phyloP scores from a whole-genome alignment of 2,888 invertebrate species.

The Yponomeuta cagnagella region DNA sequence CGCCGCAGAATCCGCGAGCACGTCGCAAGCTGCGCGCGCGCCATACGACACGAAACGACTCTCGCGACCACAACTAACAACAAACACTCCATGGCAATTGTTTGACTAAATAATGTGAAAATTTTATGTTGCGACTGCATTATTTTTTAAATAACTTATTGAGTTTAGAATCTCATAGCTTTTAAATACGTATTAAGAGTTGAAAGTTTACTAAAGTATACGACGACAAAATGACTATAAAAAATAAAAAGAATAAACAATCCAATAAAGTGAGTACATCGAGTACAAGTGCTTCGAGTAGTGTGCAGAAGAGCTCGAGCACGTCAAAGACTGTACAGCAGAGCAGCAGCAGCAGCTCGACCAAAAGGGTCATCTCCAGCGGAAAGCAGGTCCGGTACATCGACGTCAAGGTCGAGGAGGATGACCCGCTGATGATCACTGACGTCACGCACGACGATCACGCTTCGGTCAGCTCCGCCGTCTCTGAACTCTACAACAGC shows the following conservation, averaged over 20 bases:
- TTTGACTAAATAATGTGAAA: slow-evolving; percentile 59
- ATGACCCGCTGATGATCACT: slow-evolving; percentile 72
- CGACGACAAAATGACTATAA: slow-evolving; percentile 68
- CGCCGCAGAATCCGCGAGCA: slow-evolving; percentile 59
- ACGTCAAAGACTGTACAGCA: slow-evolving; percentile 59
- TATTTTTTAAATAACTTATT: slow-evolving; percentile 42
- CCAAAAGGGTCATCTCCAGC: slow-evolving; percentile 61
- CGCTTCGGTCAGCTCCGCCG: slow-evolving; percentile 61
- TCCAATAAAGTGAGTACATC: slow-evolving; percentile 57
- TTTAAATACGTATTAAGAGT: neutral
- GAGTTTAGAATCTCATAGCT: slow-evolving; percentile 24
- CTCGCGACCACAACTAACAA: slow-evolving; percentile 54
- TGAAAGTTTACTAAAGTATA: neutral
- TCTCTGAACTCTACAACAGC: slow-evolving; percentile 69
- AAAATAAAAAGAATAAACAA: slow-evolving; percentile 74
- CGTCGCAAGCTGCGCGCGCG: slow-evolving; percentile 67
- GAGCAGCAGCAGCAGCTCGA: slow-evolving; percentile 47
- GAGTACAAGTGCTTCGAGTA: slow-evolving; percentile 59
- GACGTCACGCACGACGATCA: slow-evolving; percentile 58
- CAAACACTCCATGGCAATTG: slow-evolving; percentile 56
- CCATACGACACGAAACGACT: slow-evolving; percentile 65
- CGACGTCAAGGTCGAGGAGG: slow-evolving; percentile 72
- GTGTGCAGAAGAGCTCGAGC: slow-evolving; percentile 60
- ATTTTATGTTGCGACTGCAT: slow-evolving; percentile 28
- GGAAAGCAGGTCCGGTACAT: slow-evolving; percentile 72